Evolutionary conservation across 2,888 invertebrate species (phyloP), one percentile per base, ranked within the genome.

Genomic region (Anoplius nigerrimus): DNA sequence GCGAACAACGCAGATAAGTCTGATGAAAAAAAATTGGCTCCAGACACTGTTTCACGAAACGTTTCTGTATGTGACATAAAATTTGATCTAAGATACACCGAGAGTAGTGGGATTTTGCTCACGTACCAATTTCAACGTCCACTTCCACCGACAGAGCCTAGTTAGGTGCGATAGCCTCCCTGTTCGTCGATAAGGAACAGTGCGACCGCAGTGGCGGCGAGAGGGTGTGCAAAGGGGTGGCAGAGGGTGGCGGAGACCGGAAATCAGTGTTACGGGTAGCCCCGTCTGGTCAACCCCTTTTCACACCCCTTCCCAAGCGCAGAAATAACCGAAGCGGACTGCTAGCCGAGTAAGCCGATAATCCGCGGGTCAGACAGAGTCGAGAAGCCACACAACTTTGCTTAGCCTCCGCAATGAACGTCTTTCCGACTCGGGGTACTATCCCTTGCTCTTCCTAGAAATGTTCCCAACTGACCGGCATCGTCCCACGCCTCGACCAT

Each of bases 361-460:
- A 88, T 88, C 88, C 86, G 75, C 78, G 84, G 86, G 87, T 87
- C 87, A 87, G 88, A 87, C 87, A 82, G 84, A 84, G 83, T 85
- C 82, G 83, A 74, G 88, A 88, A 87, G 86, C 87, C 87, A 72
- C 83, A 85, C 79, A 80, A 86, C 83, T 84, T 82, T 84, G 82
- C 82, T 83, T 79, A 83, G 78, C 78, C 71, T 70, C 71, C 71
- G 67, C 62, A 34, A 34, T 34, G 34, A 34, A 34, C 34, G 34
- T 34, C 34, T 34, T 34, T 34, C 34, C 11, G 34, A 34, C 34
- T 34, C 34, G 66, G n/a, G n/a, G 5, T 34, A 13, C 34, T 34
- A 13, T 13, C 34, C 34, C 34, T 27, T 5, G 27, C 27, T 27
- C 4, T 6, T 27, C 27, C 6, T 34, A 6, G 34, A 34, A 34